Evolutionary conservation across 2,888 invertebrate species (phyloP).

Genomic region (Protonemura montana): DNA sequence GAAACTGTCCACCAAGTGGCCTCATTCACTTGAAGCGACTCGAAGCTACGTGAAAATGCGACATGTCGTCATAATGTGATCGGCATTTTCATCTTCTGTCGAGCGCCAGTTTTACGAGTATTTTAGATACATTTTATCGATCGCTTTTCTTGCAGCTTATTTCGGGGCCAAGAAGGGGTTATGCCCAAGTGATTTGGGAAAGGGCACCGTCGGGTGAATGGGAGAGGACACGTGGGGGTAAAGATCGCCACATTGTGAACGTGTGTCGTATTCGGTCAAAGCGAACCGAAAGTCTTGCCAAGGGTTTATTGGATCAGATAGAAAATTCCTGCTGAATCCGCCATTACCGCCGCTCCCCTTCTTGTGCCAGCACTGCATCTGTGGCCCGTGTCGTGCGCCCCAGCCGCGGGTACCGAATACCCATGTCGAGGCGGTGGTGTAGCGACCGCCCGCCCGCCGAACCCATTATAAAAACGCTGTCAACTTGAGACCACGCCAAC

Average conservation of each 20-base stretch:
- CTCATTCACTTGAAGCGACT: not conserved
- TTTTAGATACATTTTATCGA: slow-evolving; percentile 21
- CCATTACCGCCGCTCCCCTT: slow-evolving; percentile 26
- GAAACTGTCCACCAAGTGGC: not conserved
- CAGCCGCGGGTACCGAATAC: not conserved
- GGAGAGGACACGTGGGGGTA: not conserved
- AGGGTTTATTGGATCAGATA: slow-evolving; percentile 49
- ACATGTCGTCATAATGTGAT: not conserved
- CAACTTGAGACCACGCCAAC: slow-evolving; percentile 32
- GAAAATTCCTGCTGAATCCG: slow-evolving; percentile 49
- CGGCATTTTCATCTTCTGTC: not conserved
- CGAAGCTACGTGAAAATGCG: not conserved
- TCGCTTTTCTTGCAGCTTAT: slow-evolving; percentile 8
- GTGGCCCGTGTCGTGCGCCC: not conserved
- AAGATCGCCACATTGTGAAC: slow-evolving; percentile 8
- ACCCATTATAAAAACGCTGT: slow-evolving; percentile 29
- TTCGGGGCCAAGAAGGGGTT: slow-evolving; percentile 7
- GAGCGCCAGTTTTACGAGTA: slow-evolving; percentile 5
- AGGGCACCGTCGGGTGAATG: slow-evolving; percentile 9
- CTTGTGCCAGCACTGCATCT: not conserved
- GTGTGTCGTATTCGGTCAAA: slow-evolving; percentile 31
- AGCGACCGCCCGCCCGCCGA: not conserved
- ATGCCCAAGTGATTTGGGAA: slow-evolving; percentile 27
- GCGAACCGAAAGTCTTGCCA: slow-evolving; percentile 34
- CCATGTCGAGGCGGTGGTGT: not conserved